Conservation (phyloP, 1,140 invertebrate genomes). For the Tetramorium parvispinum region DNA sequence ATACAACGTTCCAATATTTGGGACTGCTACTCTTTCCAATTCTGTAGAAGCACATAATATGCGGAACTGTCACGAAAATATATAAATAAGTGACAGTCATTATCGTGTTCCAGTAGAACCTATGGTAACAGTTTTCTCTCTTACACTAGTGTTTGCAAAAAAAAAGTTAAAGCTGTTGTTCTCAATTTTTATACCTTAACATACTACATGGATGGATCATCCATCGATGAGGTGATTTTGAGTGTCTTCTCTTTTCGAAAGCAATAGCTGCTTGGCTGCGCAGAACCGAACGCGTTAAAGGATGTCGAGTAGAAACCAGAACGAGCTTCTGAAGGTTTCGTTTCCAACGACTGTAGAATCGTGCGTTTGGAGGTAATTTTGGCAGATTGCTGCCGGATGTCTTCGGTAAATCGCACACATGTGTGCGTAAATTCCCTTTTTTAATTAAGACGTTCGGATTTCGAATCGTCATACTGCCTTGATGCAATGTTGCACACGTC, state of each 20-base stretch:
- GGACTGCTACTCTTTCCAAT: conserved; percentile 59
- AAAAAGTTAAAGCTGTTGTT: neutral
- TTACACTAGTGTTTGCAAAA: neutral
- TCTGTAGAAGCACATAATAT: conserved; percentile 73
- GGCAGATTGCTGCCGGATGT: conserved; percentile 76
- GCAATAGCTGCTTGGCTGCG: conserved; percentile 76
- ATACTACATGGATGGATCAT: conserved; percentile 79
- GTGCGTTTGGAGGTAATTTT: conserved; percentile 77
- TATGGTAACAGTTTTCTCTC: conserved; percentile 14
- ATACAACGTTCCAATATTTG: conserved; percentile 57
- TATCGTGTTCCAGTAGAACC: conserved; percentile 78
- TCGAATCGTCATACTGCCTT: neutral
- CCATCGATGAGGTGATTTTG: conserved; percentile 77
- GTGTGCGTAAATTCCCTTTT: conserved; percentile 34
- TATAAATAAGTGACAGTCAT: conserved; percentile 77
- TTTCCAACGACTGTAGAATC: conserved; percentile 66
- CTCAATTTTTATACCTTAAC: conserved; percentile 41
- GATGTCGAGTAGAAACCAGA: conserved; percentile 73
- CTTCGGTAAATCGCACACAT: conserved; percentile 74
- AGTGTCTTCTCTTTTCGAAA: conserved; percentile 78
- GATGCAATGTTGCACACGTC: neutral
- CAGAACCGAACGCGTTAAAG: conserved; percentile 71
- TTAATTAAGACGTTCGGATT: neutral
- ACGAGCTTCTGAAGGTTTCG: conserved; percentile 76
- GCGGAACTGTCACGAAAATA: conserved; percentile 73